A percentile compares a stretch with the other conserved stretches of the same genome.
Conservation (phyloP, 2,797 vertebrate genomes). For the Coilia nasus region DNA sequence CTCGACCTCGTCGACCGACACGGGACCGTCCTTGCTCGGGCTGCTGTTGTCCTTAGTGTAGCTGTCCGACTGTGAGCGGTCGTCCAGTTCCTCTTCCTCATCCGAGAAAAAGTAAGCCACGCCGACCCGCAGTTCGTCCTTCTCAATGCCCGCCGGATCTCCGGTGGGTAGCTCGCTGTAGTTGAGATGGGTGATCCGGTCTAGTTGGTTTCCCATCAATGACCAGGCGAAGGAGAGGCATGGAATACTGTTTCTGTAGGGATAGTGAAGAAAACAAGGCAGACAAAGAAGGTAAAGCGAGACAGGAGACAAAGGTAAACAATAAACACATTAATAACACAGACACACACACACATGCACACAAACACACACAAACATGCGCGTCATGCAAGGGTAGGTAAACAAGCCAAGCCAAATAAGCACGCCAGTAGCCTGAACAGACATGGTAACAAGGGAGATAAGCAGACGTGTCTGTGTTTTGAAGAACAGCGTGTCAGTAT, state of each 20-base stretch:
- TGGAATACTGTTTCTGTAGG: slow-evolving; percentile 82
- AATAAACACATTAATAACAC: neutral
- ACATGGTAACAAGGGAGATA: neutral
- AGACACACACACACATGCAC: neutral
- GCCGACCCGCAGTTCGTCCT: slow-evolving; percentile 98
- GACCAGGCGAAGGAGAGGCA: slow-evolving; percentile 88
- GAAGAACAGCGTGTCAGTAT: neutral
- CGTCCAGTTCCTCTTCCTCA: slow-evolving; percentile 99
- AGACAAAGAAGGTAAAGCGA: slow-evolving; percentile 16
- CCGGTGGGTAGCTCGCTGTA: slow-evolving; percentile 99
- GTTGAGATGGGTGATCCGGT: slow-evolving; percentile 99
- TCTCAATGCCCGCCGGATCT: slow-evolving; percentile 98
- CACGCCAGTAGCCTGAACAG: neutral
- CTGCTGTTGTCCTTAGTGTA: slow-evolving; percentile 79
- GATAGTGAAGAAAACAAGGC: slow-evolving; percentile 26
- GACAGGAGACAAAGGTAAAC: slow-evolving; percentile 15
- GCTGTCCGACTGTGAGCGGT: slow-evolving; percentile 91
- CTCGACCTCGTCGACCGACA: slow-evolving; percentile 90
- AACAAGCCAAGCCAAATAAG: slow-evolving; percentile 38
- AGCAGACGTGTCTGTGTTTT: neutral
- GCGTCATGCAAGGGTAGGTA: slow-evolving; percentile 33
- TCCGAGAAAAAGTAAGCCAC: slow-evolving; percentile 99
- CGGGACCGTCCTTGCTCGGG: slow-evolving; percentile 80
- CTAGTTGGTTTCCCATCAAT: slow-evolving; percentile 99
- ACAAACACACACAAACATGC: slow-evolving; percentile 17